A percentile compares a stretch with the other conserved stretches of the same genome.
Evolutionary conservation across 2,888 invertebrate genomes (phyloP).

Genomic region (Drosophila birchii): DNA sequence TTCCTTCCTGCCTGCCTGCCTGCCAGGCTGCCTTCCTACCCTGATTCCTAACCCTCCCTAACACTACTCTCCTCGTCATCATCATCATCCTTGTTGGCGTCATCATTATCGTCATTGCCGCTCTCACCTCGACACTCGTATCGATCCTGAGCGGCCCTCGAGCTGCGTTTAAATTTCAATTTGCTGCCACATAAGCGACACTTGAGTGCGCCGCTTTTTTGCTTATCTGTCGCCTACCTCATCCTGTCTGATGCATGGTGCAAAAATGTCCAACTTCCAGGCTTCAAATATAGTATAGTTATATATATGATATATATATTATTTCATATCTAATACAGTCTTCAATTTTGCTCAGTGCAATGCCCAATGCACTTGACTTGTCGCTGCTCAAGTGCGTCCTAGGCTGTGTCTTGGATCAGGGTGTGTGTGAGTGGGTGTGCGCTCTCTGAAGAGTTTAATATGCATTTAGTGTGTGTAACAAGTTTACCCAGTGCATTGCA

Average conservation of each 20-base stretch:
- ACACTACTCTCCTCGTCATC: not conserved
- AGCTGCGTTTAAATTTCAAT: conserved; percentile 80
- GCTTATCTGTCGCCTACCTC: conserved; percentile 36
- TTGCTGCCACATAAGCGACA: conserved; percentile 77
- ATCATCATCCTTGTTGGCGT: not conserved
- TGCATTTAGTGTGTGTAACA: conserved; percentile 79
- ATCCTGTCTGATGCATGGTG: conserved; percentile 25
- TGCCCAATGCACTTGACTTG: conserved; percentile 74
- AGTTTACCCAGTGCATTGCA: conserved; percentile 67
- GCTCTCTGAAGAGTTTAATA: conserved; percentile 70
- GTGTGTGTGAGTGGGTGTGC: conserved; percentile 17
- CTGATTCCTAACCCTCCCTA: conserved; percentile 2
- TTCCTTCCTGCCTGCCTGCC: conserved; percentile 5
- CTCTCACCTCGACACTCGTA: conserved; percentile 41
- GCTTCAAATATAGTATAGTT: not conserved
- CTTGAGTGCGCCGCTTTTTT: conserved; percentile 73
- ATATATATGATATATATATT: not conserved
- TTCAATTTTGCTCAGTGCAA: conserved; percentile 18
- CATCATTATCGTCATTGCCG: conserved; percentile 8
- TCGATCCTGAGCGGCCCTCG: conserved; percentile 71
- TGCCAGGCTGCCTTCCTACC: not conserved
- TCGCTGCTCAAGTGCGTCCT: conserved; percentile 62
- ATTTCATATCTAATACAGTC: not conserved
- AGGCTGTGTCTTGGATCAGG: not conserved
- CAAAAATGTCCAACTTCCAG: not conserved